Evolutionary conservation across 2,888 invertebrate genomes (phyloP), one percentile per base, ranked within the genome.

Genomic region (Trichopria drosophilae): DNA sequence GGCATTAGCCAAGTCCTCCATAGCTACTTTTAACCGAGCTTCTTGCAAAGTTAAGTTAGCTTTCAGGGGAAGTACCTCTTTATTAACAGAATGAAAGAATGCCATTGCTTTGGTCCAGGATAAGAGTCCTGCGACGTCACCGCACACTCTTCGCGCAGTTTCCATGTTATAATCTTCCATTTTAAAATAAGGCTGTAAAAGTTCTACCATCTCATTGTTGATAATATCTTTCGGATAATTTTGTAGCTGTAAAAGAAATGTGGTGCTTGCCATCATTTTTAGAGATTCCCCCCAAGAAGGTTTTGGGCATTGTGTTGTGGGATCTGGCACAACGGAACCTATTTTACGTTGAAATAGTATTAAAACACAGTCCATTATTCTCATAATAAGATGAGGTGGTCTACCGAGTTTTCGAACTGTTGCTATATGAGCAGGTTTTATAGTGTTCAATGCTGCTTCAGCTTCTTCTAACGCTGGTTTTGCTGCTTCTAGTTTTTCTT

Each of bases 111-210:
- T 92, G 0, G 96, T 96, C 97, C 97, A 97, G 0, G 94, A 93
- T 2, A 93, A 77, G 9, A 97, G 79, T 2, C 97, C 97, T 10
- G 97, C 95, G 0, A 97, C 96, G 70, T 97, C 96, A 44, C 96
- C 96, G 71, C 96, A 97, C 4, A 96, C 96, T 57, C 95, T 81
- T 70, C 93, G 88, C 0, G 97, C 97, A 45, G 90, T 94, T 67
- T 97, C 96, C 90, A 96, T 91, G 70, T 92, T 93, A 73, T 96
- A 97, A 75, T 97, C 96, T 66, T 95, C 95, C 93, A 93, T 93
- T 72, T 87, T 86, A 65, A 94, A 92, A 75, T 95, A 97, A 0
- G 95, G 94, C 59, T 86, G 82, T 45, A 97, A 76, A 53, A 96
- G 81, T 71, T 97, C 97, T 6, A 97, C 92, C 86, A 96, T 95